A percentile compares a stretch with the other conserved stretches of the same genome.
These are phyloP conservation scores for Goniozus legneri DNA, from an alignment of 1,140 invertebrate genomes.

Conservation along the genomic window DNA sequence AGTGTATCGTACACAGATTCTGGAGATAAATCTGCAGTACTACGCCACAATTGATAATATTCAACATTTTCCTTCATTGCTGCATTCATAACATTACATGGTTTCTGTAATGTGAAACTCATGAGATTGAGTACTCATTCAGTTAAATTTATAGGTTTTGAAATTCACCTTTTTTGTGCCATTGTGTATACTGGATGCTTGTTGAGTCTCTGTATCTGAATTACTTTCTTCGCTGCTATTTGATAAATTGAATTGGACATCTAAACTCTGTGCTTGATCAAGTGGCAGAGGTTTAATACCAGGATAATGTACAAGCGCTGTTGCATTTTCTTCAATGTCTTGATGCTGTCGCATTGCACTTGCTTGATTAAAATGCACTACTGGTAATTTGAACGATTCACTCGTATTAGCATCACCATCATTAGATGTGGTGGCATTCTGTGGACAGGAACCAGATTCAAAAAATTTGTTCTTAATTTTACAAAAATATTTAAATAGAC, in stretches of 20 bases:
- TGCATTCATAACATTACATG: constrained; percentile 29
- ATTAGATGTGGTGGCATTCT: constrained; percentile 2
- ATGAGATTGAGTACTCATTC: neutral
- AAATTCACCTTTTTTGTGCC: constrained; percentile 33
- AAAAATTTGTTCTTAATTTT: constrained; percentile 5
- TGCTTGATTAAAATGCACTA: constrained; percentile 41
- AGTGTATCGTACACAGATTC: constrained; percentile 38
- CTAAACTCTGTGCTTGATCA: constrained; percentile 29
- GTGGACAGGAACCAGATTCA: constrained; percentile 1
- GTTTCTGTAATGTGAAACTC: constrained; percentile 27
- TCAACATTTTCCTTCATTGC: constrained; percentile 40
- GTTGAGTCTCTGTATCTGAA: constrained; percentile 48
- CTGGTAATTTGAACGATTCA: constrained; percentile 44
- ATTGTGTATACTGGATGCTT: constrained; percentile 25
- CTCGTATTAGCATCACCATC: constrained; percentile 23
- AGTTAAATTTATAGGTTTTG: neutral
- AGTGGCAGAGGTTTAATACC: constrained; percentile 23
- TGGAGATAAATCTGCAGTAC: constrained; percentile 42
- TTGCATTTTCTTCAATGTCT: constrained; percentile 38
- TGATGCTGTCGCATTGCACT: constrained; percentile 35
- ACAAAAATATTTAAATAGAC: neutral
- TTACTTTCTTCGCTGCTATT: constrained; percentile 48
- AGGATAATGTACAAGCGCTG: constrained; percentile 31
- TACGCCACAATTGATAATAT: constrained; percentile 52
- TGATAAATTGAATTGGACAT: constrained; percentile 38